Conservation (phyloP, 2,797 vertebrate species). For the Dromococcyx pavoninus region DNA sequence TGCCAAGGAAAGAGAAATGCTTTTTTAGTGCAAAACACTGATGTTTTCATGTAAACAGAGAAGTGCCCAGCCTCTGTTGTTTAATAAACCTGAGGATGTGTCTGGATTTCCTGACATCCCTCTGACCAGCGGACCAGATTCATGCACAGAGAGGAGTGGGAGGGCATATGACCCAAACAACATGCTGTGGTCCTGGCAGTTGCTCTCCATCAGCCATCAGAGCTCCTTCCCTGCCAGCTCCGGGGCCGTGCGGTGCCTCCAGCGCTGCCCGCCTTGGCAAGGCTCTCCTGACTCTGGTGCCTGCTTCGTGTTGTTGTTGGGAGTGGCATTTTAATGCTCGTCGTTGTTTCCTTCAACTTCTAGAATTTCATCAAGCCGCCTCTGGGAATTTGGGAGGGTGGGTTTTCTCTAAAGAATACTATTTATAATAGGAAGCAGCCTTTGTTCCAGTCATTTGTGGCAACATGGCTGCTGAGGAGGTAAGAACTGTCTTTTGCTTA, state of each 20-base stretch:
- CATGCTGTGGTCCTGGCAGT: fast-evolving
- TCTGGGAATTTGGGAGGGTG: background rate
- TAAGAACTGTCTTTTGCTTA: background rate
- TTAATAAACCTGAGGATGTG: background rate
- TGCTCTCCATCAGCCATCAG: background rate
- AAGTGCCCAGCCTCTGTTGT: background rate
- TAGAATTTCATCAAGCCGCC: background rate
- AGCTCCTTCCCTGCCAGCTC: background rate
- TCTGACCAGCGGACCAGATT: background rate
- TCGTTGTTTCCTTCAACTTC: background rate
- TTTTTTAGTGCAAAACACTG: background rate
- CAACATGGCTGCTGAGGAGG: background rate
- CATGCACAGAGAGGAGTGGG: background rate
- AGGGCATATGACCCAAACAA: background rate
- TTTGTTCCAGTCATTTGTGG: background rate
- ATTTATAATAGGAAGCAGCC: background rate
- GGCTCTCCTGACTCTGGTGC: background rate
- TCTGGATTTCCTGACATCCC: background rate
- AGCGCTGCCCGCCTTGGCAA: background rate
- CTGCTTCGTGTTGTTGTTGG: fast-evolving
- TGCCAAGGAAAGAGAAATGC: background rate
- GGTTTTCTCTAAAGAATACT: background rate
- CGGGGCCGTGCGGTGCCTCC: fast-evolving
- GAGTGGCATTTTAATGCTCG: background rate
- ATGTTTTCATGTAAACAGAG: background rate